phyloP scores from a whole-genome alignment of 2,113 vertebrate genomes.

The Manacus vitellinus region DNA sequence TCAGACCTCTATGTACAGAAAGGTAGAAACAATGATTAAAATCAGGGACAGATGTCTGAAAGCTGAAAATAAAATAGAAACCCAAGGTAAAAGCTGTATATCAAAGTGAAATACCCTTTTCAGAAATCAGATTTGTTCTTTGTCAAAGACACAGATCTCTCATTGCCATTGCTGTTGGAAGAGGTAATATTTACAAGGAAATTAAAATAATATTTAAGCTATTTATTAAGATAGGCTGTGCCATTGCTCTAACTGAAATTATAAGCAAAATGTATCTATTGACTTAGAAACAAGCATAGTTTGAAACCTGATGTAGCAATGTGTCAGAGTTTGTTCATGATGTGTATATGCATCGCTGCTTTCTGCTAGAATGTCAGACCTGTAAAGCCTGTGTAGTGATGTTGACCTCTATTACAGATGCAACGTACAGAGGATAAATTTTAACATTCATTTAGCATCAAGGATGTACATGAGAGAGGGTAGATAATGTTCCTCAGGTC shows the following conservation, averaged over 20 bases:
- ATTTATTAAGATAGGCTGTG: neutral
- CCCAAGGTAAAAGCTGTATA: neutral
- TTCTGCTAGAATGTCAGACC: conserved; percentile 8
- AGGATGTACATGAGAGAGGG: neutral
- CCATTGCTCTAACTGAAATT: neutral
- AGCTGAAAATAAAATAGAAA: neutral
- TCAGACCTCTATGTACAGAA: neutral
- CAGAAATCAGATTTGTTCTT: neutral
- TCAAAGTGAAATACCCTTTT: neutral
- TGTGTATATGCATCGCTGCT: neutral
- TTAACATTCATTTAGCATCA: neutral
- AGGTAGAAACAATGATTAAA: neutral
- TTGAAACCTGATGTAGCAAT: neutral
- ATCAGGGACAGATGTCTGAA: neutral
- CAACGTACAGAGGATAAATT: neutral
- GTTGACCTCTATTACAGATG: neutral
- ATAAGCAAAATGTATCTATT: neutral
- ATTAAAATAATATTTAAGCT: neutral
- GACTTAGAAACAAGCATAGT: neutral
- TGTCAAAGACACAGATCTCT: neutral
- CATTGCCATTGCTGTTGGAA: neutral
- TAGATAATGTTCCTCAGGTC: neutral
- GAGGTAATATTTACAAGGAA: neutral
- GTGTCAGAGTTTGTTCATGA: neutral
- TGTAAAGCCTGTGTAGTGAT: neutral